Evolutionary conservation across 1,140 invertebrate genomes (phyloP).

Genomic region (Diachasma alloeum): DNA sequence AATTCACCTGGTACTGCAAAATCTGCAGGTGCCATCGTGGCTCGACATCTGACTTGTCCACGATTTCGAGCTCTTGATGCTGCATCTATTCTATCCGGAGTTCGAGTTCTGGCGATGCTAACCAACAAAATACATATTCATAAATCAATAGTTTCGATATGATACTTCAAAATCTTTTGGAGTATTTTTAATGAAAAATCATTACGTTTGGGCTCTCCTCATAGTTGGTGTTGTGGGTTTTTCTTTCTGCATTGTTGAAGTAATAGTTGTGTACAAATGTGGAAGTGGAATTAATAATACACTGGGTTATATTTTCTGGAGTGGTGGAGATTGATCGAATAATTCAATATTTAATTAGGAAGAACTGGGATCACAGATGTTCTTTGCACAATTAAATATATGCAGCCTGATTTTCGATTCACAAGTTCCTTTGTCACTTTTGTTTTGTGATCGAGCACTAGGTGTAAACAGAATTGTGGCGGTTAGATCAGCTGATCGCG

Average conservation of each 20-base stretch:
- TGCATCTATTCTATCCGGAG: background rate
- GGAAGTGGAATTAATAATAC: too few relatives aligned
- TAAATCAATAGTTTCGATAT: background rate
- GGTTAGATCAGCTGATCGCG: too few relatives aligned
- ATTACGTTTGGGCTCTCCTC: background rate
- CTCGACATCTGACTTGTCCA: background rate
- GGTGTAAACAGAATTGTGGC: too few relatives aligned
- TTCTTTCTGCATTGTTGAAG: slow-evolving; percentile 12
- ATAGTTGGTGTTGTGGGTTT: background rate
- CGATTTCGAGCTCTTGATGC: background rate
- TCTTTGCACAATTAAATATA: too few relatives aligned
- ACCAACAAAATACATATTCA: background rate
- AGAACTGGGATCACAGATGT: too few relatives aligned
- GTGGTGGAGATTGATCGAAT: too few relatives aligned
- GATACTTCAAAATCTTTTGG: too few relatives aligned
- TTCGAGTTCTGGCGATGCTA: background rate
- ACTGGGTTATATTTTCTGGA: too few relatives aligned
- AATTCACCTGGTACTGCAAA: slow-evolving; percentile 10
- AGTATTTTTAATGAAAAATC: background rate
- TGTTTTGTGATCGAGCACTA: too few relatives aligned
- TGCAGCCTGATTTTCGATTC: too few relatives aligned
- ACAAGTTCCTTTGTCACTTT: too few relatives aligned
- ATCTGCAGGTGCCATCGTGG: slow-evolving; percentile 21
- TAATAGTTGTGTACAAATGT: background rate
- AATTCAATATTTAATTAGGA: too few relatives aligned